phyloP scores from a whole-genome alignment of 2,797 vertebrate genomes.

The Propithecus deckenii region DNA sequence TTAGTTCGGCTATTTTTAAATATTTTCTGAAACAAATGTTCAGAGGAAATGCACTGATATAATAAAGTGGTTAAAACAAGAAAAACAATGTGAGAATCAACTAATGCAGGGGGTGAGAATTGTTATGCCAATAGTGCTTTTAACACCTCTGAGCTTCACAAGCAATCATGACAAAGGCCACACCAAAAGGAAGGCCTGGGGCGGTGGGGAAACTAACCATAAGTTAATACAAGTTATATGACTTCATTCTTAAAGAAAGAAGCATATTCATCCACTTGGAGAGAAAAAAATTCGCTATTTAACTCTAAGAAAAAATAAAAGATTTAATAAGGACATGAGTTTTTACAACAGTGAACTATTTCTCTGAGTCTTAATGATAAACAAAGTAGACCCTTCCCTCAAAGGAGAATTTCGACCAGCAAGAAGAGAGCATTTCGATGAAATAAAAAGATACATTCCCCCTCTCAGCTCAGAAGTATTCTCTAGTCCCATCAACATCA shows the following conservation, averaged over 20 bases:
- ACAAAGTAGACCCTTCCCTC: background rate
- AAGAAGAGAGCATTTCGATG: background rate
- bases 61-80: background rate
- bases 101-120: background rate
- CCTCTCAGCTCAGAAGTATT: background rate
- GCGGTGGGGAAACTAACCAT: fast-evolving
- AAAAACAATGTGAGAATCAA: background rate
- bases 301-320: background rate
- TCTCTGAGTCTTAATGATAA: background rate
- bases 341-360: background rate
- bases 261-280: background rate
- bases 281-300: background rate
- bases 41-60: background rate
- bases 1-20: background rate
- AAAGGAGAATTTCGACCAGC: background rate
- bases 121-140: background rate
- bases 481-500: background rate
- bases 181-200: no score
- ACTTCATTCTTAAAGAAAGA: background rate
- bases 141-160: background rate
- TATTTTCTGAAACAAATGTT: background rate
- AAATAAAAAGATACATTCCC: background rate
- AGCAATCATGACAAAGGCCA: background rate
- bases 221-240: background rate
- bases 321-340: background rate